Percentiles rank a stretch among this genome's conserved stretches.
Evolutionary conservation across 2,888 invertebrate genomes (phyloP).

Genomic region (Ryuthela nishihirai): DNA sequence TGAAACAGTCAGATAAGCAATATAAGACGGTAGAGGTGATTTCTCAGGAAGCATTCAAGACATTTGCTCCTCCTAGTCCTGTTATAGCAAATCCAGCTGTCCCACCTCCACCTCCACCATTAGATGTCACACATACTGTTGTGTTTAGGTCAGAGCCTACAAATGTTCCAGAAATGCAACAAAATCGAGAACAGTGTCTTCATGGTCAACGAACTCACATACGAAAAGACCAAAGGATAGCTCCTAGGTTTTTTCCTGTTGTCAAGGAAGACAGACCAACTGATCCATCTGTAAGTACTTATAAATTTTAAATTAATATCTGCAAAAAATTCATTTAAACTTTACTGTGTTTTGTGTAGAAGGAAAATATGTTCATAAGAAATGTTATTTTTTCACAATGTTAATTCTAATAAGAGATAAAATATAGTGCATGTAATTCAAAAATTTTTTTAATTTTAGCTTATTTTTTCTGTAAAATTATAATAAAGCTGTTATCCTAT

Average conservation of each 20-base stretch:
- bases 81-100: slow-evolving; percentile 38
- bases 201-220: neutral
- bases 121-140: neutral
- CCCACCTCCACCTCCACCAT: slow-evolving; percentile 46
- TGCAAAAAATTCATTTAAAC: too few species aligned
- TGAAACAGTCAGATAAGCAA: slow-evolving; percentile 37
- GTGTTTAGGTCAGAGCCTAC: neutral
- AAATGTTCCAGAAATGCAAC: neutral
- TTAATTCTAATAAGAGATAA: too few species aligned
- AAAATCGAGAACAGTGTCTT: neutral
- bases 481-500: too few species aligned
- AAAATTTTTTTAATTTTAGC: too few species aligned
- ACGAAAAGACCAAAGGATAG: slow-evolving; percentile 48
- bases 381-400: too few species aligned
- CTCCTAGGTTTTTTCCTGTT: slow-evolving; percentile 90
- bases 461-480: too few species aligned
- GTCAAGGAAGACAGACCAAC: slow-evolving; percentile 62
- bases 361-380: too few species aligned
- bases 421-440: too few species aligned
- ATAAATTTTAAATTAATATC: neutral
- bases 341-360: too few species aligned
- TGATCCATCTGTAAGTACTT: slow-evolving; percentile 59
- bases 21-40: slow-evolving; percentile 77
- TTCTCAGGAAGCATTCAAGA: slow-evolving; percentile 81
- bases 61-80: slow-evolving; percentile 58